Conservation (phyloP, 2,113 vertebrate genomes). For the Numida meleagris region DNA sequence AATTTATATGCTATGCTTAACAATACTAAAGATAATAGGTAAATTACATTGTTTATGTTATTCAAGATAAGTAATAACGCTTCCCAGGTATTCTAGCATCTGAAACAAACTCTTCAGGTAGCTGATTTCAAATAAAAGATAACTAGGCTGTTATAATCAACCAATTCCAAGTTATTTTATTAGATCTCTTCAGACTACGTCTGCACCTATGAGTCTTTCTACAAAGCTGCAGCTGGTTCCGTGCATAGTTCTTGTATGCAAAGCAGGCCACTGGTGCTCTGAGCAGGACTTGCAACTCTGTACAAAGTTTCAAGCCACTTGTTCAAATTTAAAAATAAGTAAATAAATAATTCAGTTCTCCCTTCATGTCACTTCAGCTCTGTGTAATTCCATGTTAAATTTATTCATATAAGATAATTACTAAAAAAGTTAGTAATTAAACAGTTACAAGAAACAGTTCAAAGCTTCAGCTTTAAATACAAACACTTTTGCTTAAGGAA, state of each 20-base stretch:
- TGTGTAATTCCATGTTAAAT: background rate
- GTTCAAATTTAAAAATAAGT: background rate
- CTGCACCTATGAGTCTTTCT: background rate
- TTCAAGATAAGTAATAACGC: background rate
- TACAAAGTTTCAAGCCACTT: background rate
- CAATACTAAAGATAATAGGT: background rate
- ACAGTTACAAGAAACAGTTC: background rate
- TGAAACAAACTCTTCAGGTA: background rate
- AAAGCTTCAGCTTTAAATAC: background rate
- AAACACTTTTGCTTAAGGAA: background rate
- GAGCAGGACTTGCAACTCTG: background rate
- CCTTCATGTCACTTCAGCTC: background rate
- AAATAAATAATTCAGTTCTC: background rate
- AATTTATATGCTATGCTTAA: background rate
- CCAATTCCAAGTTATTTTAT: background rate
- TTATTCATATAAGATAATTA: background rate
- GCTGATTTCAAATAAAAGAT: background rate
- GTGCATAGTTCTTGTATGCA: accelerated
- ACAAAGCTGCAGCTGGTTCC: background rate
- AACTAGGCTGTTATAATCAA: background rate
- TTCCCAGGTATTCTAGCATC: background rate
- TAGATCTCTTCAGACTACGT: background rate
- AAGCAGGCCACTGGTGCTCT: background rate
- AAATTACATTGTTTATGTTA: background rate
- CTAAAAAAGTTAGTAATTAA: background rate